phyloP scores from a whole-genome alignment of 2,888 invertebrate genomes.

The Scaptomyza polygonia region DNA sequence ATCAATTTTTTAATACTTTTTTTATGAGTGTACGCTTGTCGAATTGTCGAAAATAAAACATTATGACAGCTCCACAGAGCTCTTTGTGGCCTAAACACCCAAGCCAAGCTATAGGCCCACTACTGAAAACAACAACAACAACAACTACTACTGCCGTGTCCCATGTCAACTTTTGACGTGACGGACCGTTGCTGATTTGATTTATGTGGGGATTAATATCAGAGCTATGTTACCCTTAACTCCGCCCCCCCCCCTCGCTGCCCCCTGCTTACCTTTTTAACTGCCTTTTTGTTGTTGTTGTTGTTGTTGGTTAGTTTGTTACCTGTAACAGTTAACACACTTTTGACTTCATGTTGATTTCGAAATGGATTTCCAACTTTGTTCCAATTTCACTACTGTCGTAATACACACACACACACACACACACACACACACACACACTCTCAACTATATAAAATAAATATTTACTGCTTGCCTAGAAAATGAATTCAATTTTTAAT shows the following conservation, averaged over 20 bases:
- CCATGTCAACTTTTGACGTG: slow-evolving; percentile 57
- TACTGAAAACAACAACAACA: background rate
- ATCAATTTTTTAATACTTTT: background rate
- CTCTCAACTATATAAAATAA: background rate
- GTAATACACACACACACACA: slow-evolving; percentile 2
- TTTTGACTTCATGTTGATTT: slow-evolving; percentile 63
- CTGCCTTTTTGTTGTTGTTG: slow-evolving; percentile 14
- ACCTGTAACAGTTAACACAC: slow-evolving; percentile 42
- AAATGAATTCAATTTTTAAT: slow-evolving; percentile 1
- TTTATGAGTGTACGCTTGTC: slow-evolving; percentile 19
- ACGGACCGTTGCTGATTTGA: slow-evolving; percentile 59
- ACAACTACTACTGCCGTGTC: slow-evolving; percentile 25
- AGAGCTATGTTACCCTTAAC: slow-evolving; percentile 8
- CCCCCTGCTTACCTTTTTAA: background rate
- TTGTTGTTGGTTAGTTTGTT: slow-evolving; percentile 21
- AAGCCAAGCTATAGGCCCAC: slow-evolving; percentile 14
- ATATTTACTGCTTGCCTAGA: slow-evolving; percentile 24
- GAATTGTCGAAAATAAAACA: slow-evolving; percentile 22
- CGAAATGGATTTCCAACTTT: slow-evolving; percentile 74
- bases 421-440: background rate
- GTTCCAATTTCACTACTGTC: slow-evolving; percentile 73
- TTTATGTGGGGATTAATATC: slow-evolving; percentile 72
- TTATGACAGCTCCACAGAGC: slow-evolving; percentile 32
- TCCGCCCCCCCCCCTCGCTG: background rate
- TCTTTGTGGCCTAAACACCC: slow-evolving; percentile 4